Base-by-base conservation (phyloP, 2,797 vertebrate species). In the Halcyon smyrnensis region DNA sequence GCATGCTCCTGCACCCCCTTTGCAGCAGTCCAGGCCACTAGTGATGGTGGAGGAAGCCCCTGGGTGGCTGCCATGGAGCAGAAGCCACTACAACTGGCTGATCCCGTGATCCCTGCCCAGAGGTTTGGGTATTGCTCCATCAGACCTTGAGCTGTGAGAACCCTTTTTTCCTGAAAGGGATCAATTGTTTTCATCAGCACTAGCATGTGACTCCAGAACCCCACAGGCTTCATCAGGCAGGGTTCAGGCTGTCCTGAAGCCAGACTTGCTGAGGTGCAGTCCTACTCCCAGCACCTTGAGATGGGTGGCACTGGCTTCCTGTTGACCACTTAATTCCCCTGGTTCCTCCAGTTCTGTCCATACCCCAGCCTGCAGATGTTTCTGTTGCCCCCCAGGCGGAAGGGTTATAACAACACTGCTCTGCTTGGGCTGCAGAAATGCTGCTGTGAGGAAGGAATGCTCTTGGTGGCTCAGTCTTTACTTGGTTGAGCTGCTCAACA, bases 221-320 rank as follows among this genome's bases (percentile, higher is more conserved):
- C 28, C 1, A 1, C 4, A 8, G 59, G 51, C 20, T 36, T 12
- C 18, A 45, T 53, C 3, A 0, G 7, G 6, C 9, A n/a, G n/a
- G 11, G 32, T 17, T 60, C 28, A 7, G 59, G 15, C 64, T 65
- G 25, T 64, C 45, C 64, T 6, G 16, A 48, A n/a, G 34, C 50
- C 24, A 32, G 37, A 13, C 24, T 41, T 62, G 28, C 65, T 0
- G 8, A 15, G 48, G 50, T 25, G 9, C 45, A 59, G 12, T n/a
- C 30, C 54, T 25, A 27, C 45, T 64, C 63, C 39, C 17, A 62
- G 6, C 6, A 5, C 4, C 56, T 18, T 32, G 17, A 36, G 20
- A 32, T 15, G 37, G 67, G 19, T 20, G 51, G 37, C 30, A 10
- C 24, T 6, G 36, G 51, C 32, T 87, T 57, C 25, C 11, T 20